These are phyloP conservation scores for Baronia brevicornis DNA, from an alignment of 2,888 invertebrate species.

Conservation along the genomic window DNA sequence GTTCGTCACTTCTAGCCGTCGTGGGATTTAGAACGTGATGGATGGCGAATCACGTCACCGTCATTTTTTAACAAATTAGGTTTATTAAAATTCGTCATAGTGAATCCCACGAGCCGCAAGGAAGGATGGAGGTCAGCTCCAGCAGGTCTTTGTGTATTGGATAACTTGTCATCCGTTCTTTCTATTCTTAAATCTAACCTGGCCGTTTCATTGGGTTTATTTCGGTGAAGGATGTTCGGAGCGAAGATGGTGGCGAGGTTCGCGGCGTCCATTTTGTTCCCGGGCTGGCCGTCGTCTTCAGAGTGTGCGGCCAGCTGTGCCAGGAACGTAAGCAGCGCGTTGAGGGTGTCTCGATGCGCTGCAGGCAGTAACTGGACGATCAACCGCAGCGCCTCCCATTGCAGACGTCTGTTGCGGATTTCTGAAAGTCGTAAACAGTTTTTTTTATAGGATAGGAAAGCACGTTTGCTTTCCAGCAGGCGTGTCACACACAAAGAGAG, in stretches of 20 bases:
- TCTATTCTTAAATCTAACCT: slow-evolving; percentile 40
- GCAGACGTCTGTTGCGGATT: slow-evolving; percentile 87
- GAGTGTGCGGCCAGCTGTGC: slow-evolving; percentile 84
- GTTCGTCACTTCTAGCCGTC: too few species aligned
- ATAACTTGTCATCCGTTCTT: too few species aligned
- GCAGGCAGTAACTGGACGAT: slow-evolving; percentile 90
- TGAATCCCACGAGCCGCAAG: too few species aligned
- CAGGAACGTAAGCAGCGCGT: slow-evolving; percentile 87
- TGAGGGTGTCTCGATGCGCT: slow-evolving; percentile 92
- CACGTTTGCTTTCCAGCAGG: too few species aligned
- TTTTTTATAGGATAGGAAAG: too few species aligned
- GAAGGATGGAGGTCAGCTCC: too few species aligned
- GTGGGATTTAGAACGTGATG: too few species aligned
- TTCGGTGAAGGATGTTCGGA: slow-evolving; percentile 91
- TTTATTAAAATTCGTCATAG: too few species aligned
- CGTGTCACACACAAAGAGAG: too few species aligned
- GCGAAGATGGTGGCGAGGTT: slow-evolving; percentile 96
- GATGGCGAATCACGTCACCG: too few species aligned
- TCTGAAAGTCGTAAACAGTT: slow-evolving; percentile 58
- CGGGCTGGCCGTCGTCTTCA: slow-evolving; percentile 79
- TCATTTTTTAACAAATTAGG: too few species aligned
- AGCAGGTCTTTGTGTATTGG: too few species aligned
- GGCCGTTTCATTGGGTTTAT: slow-evolving; percentile 77
- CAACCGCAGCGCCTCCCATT: slow-evolving; percentile 88
- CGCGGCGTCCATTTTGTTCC: slow-evolving; percentile 95